phyloP scores from a whole-genome alignment of 1,140 invertebrate species.

The Heliconius congener region DNA sequence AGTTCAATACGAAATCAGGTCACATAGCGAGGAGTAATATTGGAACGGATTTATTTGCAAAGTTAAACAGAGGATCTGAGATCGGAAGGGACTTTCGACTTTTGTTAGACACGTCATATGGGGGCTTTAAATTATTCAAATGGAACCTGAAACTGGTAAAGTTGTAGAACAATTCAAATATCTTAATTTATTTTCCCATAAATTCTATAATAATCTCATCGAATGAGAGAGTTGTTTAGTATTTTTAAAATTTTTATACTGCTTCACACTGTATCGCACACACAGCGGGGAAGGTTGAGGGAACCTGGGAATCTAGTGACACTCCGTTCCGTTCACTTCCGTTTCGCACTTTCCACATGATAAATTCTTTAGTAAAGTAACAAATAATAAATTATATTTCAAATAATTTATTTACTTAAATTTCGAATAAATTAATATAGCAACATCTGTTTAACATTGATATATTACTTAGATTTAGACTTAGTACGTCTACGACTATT shows the following conservation, averaged over 20 bases:
- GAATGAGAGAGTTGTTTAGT: not conserved
- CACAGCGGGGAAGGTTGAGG: too few relatives aligned
- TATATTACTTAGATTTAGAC: not conserved
- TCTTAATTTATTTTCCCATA: not conserved
- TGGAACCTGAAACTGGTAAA: not conserved
- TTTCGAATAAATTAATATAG: not conserved
- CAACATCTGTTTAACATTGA: not conserved
- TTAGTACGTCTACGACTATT: not conserved
- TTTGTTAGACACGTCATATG: slow-evolving; percentile 5
- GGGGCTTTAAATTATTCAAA: slow-evolving; percentile 1
- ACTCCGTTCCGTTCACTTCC: too few relatives aligned
- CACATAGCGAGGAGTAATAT: slow-evolving; percentile 20
- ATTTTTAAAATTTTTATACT: too few relatives aligned
- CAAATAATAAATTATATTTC: too few relatives aligned
- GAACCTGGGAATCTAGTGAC: too few relatives aligned
- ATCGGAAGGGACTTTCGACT: not conserved
- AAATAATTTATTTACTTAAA: not conserved
- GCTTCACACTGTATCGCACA: too few relatives aligned
- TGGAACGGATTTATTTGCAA: slow-evolving; percentile 27
- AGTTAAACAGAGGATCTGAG: slow-evolving; percentile 20
- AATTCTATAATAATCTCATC: not conserved
- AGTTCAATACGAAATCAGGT: slow-evolving; percentile 29
- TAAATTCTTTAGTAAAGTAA: too few relatives aligned
- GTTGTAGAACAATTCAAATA: not conserved
- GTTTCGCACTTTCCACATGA: too few relatives aligned